Percentiles rank a stretch among this genome's conserved stretches.
Evolutionary conservation across 2,113 vertebrate genomes (phyloP).

Genomic region (Gambusia affinis): DNA sequence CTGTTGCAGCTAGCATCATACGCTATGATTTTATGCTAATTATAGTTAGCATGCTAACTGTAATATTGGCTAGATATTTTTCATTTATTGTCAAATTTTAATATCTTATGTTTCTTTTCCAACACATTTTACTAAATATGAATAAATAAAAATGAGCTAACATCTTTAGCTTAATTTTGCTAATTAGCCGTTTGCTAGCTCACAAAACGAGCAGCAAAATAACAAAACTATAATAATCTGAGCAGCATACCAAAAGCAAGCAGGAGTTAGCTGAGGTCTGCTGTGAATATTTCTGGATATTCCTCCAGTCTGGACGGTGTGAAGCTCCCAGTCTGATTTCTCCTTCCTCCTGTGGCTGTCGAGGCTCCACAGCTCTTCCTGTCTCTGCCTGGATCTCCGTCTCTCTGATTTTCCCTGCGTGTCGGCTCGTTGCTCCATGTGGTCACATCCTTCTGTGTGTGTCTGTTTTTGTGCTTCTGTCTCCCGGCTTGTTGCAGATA

Average conservation of each 20-base stretch:
- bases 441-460: conserved; percentile 83
- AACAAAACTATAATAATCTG: too few species aligned
- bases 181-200: background rate
- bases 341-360: background rate
- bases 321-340: conserved; percentile 22
- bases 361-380: conserved; percentile 25
- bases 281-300: background rate
- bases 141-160: background rate
- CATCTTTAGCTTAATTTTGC: background rate
- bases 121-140: background rate
- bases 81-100: background rate
- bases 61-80: background rate
- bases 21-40: background rate
- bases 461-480: conserved; percentile 81
- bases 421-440: conserved; percentile 80
- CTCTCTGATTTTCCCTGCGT: conserved; percentile 24
- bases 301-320: conserved; percentile 17
- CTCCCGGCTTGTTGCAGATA: conserved; percentile 89
- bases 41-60: background rate
- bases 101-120: background rate
- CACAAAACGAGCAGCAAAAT: too few species aligned
- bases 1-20: background rate
- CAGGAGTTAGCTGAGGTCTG: too few species aligned
- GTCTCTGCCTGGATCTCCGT: conserved; percentile 21
- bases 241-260: too few species aligned